These are phyloP conservation scores for Lacerta viridis DNA, from an alignment of 2,797 vertebrate genomes.

Conservation along the genomic window DNA sequence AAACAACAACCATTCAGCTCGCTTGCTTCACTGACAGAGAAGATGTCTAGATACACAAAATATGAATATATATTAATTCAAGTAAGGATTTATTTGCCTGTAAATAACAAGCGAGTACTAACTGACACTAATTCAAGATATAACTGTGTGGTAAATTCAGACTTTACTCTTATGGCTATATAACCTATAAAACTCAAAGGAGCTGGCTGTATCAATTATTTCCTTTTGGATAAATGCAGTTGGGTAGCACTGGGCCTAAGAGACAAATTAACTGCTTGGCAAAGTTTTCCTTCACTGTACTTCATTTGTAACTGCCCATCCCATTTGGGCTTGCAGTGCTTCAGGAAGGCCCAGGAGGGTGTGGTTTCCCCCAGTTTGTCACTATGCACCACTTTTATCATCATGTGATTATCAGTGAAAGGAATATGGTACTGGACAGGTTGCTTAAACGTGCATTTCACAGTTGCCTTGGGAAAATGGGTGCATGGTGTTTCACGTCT, in stretches of 20 bases:
- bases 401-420: not conserved
- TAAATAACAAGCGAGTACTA: not conserved
- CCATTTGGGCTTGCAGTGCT: not conserved
- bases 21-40: not conserved
- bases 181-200: not conserved
- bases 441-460: not conserved
- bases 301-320: not conserved
- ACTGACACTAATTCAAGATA: not conserved
- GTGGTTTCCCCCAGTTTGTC: not conserved
- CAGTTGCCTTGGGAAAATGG: not conserved
- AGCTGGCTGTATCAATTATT: not conserved
- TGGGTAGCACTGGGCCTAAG: not conserved
- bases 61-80: not conserved
- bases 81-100: no score
- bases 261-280: not conserved
- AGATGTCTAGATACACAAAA: not conserved
- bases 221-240: not conserved
- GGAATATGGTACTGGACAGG: not conserved
- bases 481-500: conserved; percentile 5
- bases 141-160: not conserved
- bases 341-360: not conserved
- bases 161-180: not conserved
- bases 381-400: not conserved
- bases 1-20: not conserved
- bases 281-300: not conserved